A percentile compares a stretch with the other conserved stretches of the same genome.
phyloP scores from a whole-genome alignment of 2,888 invertebrate genomes.

The Heliconius aoede region DNA sequence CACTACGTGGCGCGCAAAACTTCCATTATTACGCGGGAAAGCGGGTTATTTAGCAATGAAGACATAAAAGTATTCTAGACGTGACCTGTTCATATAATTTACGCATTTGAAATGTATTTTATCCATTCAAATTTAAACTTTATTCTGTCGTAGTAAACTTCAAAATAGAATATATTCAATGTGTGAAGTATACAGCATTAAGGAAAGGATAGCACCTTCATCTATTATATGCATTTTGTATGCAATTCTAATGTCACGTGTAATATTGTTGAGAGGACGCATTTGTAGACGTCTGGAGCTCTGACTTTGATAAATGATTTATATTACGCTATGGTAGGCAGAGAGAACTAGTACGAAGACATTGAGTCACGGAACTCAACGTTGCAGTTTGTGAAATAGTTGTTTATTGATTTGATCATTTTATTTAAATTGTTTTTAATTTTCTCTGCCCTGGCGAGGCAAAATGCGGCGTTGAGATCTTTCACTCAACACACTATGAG shows the following conservation, averaged over 20 bases:
- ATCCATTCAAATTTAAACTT: not conserved
- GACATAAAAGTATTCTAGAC: constrained; percentile 34
- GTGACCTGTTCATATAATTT: constrained; percentile 32
- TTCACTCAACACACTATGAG: too few relatives aligned
- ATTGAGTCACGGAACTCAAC: too few relatives aligned
- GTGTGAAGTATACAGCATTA: constrained; percentile 65
- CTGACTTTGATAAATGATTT: constrained; percentile 13
- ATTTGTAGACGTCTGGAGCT: constrained; percentile 16
- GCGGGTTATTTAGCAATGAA: constrained; percentile 23
- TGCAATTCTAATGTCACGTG: constrained; percentile 34
- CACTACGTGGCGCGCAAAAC: too few relatives aligned
- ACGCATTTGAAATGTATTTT: constrained; percentile 16
- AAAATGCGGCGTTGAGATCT: too few relatives aligned
- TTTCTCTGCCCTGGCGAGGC: too few relatives aligned
- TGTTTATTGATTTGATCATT: too few relatives aligned
- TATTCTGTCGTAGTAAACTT: not conserved
- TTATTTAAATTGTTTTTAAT: too few relatives aligned
- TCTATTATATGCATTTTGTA: constrained; percentile 41
- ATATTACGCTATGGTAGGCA: not conserved
- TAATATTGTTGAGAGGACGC: constrained; percentile 22
- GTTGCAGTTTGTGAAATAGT: too few relatives aligned
- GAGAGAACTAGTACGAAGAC: too few relatives aligned
- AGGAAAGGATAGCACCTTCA: constrained; percentile 38
- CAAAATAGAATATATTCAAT: constrained; percentile 1
- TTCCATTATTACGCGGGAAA: not conserved